phyloP scores from a whole-genome alignment of 1,140 invertebrate genomes.

The Drosophila baimaii region DNA sequence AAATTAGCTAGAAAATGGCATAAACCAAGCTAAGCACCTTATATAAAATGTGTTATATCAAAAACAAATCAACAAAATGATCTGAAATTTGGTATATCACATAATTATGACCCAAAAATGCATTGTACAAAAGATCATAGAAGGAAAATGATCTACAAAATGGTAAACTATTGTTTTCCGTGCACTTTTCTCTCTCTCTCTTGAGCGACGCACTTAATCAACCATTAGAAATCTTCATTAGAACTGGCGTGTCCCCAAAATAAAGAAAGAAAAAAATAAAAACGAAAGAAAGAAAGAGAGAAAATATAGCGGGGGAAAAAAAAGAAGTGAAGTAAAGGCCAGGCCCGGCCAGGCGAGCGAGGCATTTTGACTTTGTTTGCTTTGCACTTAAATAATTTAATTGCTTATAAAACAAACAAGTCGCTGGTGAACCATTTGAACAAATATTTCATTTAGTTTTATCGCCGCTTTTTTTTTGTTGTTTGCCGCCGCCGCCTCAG shows the following conservation, averaged over 20 bases:
- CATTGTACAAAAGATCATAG: no score
- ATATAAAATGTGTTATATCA: no score
- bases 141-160: no score
- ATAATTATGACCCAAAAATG: no score
- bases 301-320: neutral
- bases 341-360: constrained; percentile 8
- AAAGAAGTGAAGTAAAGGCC: constrained; percentile 9
- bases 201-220: constrained; percentile 61
- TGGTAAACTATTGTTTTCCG: neutral
- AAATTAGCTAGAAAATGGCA: no score
- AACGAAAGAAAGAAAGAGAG: neutral
- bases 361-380: constrained; percentile 66
- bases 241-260: constrained; percentile 57
- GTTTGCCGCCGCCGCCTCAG: constrained; percentile 40
- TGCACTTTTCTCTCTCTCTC: constrained; percentile 9
- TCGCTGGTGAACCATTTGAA: constrained; percentile 38
- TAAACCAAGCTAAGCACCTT: no score
- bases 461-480: constrained; percentile 44
- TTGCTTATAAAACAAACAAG: constrained; percentile 79
- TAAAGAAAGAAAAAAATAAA: neutral
- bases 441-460: constrained; percentile 47
- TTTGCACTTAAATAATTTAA: constrained; percentile 81
- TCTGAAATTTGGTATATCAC: neutral
- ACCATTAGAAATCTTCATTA: constrained; percentile 75
- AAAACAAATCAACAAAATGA: neutral